Base-by-base conservation (phyloP, 2,888 invertebrate genomes). In the Melanophora roralis region DNA sequence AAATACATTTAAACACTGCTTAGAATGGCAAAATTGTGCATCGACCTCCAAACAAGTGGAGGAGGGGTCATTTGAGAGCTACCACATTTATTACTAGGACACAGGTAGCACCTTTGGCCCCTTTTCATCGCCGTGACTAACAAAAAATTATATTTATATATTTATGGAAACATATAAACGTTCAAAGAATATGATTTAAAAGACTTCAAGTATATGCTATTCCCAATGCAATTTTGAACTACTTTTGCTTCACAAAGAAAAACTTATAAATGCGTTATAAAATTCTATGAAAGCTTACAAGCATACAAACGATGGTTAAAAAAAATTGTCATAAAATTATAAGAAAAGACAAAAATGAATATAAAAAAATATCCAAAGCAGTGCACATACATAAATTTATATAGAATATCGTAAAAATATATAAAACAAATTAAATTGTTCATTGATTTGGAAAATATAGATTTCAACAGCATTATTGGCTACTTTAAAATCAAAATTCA, bases 401-500 rank as follows among this genome's bases (percentile, higher is more conserved):
- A 38, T 2, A 36, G 6, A 53, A 40, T 19, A 53, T 1, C 16
- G 8, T 1, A 57, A 32, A 40, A 64, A 36, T 69, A 32, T 59
- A 59, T 57, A 51, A 71, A 76, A 59, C 38, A 76, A 69, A 76
- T 71, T 76, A 76, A 69, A 76, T 71, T 64, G 76, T 59, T 71
- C 69, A 71, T 23, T 71, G 69, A 76, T 59, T 71, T 76, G 59
- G 76, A 76, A 76, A 76, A 64, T 71, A 76, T 71, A 71, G 64
- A 76, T 76, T 76, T 76, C 64, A 65, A 43, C 57, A 76, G 40
- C 40, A 76, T 47, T 49, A 76, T 55, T 71, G 57, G 69, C 57
- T 69, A 62, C 43, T 69, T 64, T 2, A 23, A 43, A 36, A 5
- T 19, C 36, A 59, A 64, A 47, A 14, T 19, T 14, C 21, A 36